These are phyloP conservation scores for Acinonyx jubatus DNA, from an alignment of 2,113 vertebrate species.

Conservation along the genomic window DNA sequence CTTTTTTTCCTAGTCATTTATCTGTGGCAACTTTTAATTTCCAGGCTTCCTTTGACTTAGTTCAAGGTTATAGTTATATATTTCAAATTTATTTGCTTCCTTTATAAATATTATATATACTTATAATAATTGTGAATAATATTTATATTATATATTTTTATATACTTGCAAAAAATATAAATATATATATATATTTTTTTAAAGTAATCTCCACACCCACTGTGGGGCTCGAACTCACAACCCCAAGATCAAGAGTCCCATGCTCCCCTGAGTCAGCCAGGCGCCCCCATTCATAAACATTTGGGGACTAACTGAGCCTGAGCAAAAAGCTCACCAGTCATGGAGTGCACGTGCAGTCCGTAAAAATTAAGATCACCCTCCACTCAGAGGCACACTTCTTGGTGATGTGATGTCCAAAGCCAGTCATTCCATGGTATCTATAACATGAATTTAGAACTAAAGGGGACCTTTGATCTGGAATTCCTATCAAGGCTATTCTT, in stretches of 20 bases:
- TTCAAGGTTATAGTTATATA: neutral
- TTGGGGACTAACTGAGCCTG: neutral
- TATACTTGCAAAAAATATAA: too few relatives aligned
- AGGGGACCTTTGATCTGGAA: neutral
- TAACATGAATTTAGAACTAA: neutral
- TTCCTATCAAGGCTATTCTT: neutral
- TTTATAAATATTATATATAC: neutral
- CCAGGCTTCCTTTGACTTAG: neutral
- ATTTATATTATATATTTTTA: too few relatives aligned
- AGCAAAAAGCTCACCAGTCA: constrained; percentile 22
- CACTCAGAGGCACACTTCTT: neutral
- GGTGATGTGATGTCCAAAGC: neutral
- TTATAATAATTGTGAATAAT: too few relatives aligned
- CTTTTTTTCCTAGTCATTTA: neutral
- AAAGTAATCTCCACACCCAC: too few relatives aligned
- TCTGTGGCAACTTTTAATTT: neutral
- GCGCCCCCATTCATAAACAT: neutral
- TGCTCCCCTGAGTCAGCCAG: too few relatives aligned
- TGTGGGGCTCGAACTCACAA: too few relatives aligned
- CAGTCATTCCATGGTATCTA: neutral
- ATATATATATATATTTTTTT: too few relatives aligned
- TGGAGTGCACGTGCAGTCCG: neutral
- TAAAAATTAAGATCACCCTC: neutral
- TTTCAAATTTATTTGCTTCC: constrained; percentile 27
- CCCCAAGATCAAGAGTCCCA: too few relatives aligned